A percentile compares a stretch with the other conserved stretches of the same genome.
Evolutionary conservation across 2,113 vertebrate genomes (phyloP).

Genomic region (Anoura caudifer): DNA sequence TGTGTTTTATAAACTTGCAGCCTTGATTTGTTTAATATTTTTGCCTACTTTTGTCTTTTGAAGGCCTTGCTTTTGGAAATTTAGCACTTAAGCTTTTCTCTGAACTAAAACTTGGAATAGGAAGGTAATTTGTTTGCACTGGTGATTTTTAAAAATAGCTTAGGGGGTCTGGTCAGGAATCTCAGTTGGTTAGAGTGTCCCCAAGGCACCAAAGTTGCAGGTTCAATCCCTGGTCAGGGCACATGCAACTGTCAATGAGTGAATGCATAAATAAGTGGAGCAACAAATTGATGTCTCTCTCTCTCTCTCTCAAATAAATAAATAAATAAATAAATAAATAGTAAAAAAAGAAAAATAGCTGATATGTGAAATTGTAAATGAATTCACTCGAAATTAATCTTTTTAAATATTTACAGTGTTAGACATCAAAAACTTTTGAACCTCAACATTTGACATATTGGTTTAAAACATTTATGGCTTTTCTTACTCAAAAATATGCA

Average conservation of each 20-base stretch:
- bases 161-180: too few species aligned
- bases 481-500: background rate
- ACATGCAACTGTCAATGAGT: too few species aligned
- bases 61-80: conserved; percentile 24
- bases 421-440: background rate
- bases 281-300: too few species aligned
- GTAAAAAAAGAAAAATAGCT: too few species aligned
- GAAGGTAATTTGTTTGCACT: background rate
- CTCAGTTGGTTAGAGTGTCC: too few species aligned
- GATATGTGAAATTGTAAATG: background rate
- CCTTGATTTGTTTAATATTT: background rate
- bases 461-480: background rate
- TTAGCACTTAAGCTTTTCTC: background rate
- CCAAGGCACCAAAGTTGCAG: too few species aligned
- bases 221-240: too few species aligned
- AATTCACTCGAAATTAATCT: background rate
- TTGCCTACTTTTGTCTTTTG: conserved; percentile 16
- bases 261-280: too few species aligned
- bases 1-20: background rate
- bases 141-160: background rate
- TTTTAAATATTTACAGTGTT: background rate
- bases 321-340: too few species aligned
- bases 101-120: background rate
- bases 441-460: background rate
- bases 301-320: too few species aligned